These are phyloP conservation scores for Paramormyrops hopkinsi DNA, from an alignment of 2,797 vertebrate genomes.

Conservation along the genomic window DNA sequence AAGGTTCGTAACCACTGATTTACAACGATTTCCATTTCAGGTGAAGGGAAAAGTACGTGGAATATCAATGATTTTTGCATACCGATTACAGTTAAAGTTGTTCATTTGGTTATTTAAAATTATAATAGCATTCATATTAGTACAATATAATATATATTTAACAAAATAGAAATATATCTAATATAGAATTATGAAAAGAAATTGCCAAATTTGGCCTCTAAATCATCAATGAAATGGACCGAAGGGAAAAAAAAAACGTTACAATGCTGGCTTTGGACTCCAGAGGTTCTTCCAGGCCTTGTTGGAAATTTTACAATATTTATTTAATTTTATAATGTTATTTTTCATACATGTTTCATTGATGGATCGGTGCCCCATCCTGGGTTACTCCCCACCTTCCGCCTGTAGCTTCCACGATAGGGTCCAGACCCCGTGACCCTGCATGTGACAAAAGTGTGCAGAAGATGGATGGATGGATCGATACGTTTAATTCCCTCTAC, in stretches of 20 bases:
- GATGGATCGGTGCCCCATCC: not conserved
- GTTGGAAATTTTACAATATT: not conserved
- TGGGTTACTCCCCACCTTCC: not conserved
- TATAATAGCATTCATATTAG: not conserved
- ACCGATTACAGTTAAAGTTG: not conserved
- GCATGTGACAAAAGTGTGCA: not conserved
- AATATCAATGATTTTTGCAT: not conserved
- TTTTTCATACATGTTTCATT: not conserved
- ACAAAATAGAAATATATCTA: not conserved
- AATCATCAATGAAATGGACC: not conserved
- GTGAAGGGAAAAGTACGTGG: not conserved
- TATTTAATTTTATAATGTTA: not conserved
- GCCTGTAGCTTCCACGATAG: not conserved
- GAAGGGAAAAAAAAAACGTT: not conserved
- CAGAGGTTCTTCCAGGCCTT: not conserved
- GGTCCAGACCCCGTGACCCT: not conserved
- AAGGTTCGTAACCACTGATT: conserved; percentile 3
- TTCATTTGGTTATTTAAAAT: not conserved
- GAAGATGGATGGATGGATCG: not conserved
- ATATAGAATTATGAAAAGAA: not conserved
- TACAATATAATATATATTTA: not conserved
- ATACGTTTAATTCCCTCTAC: not conserved
- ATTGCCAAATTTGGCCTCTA: not conserved
- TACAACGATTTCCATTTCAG: not conserved
- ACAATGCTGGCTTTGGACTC: not conserved